Evolutionary conservation across 2,113 vertebrate species (phyloP).

Genomic region (Gallinago paraguaiae): DNA sequence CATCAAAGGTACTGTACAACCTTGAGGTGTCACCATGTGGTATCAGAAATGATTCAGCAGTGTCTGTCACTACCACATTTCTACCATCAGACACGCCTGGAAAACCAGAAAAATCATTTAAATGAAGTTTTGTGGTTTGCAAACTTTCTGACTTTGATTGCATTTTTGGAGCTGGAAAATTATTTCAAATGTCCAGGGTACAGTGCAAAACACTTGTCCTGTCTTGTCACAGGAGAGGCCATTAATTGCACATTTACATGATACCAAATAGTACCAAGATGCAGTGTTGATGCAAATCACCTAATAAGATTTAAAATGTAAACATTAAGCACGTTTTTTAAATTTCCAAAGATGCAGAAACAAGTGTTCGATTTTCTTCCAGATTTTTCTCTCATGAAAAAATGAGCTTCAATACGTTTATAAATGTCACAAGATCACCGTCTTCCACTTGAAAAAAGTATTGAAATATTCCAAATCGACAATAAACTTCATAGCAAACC

Average conservation of each 20-base stretch:
- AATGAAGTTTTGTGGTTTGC: background rate
- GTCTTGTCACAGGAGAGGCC: background rate
- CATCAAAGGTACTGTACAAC: background rate
- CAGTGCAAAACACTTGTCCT: background rate
- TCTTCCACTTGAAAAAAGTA: background rate
- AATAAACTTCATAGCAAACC: background rate
- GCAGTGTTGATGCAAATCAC: background rate
- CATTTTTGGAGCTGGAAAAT: background rate
- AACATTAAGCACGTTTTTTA: background rate
- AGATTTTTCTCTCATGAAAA: background rate
- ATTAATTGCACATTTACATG: background rate
- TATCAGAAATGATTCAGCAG: background rate
- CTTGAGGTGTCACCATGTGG: too few relatives aligned
- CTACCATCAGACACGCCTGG: rapidly evolving
- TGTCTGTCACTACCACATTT: background rate
- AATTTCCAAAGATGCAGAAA: background rate
- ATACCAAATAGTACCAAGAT: background rate
- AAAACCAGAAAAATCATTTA: background rate
- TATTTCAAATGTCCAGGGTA: background rate
- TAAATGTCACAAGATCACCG: background rate
- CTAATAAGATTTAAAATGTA: background rate
- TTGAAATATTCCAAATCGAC: background rate
- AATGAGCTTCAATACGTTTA: background rate
- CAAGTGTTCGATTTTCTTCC: background rate
- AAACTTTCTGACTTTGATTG: background rate